Conservation (phyloP, 2,888 invertebrate genomes). For the Andrena chrysosceles region DNA sequence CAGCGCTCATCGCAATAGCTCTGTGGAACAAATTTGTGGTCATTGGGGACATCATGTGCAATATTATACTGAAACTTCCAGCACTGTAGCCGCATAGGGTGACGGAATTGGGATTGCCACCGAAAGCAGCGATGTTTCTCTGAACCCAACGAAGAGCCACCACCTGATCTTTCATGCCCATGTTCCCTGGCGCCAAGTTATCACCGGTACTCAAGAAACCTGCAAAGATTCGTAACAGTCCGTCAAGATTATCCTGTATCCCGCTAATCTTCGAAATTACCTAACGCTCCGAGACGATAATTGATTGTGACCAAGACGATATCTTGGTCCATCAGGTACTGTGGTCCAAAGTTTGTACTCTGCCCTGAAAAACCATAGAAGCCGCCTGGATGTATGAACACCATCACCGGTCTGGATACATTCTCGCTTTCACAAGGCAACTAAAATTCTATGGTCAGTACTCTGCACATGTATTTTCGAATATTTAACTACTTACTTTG, state of each 20-base stretch:
- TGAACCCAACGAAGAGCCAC: conserved; percentile 89
- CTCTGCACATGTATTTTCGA: neutral
- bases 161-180: conserved; percentile 91
- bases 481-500: conserved; percentile 78
- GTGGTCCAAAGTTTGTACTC: conserved; percentile 84
- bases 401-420: conserved; percentile 87
- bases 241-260: neutral
- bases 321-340: conserved; percentile 79
- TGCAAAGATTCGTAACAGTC: conserved; percentile 52
- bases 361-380: conserved; percentile 88
- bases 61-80: conserved; percentile 84
- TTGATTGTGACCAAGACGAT: conserved; percentile 81
- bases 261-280: conserved; percentile 61
- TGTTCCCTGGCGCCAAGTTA: conserved; percentile 89
- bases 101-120: conserved; percentile 89
- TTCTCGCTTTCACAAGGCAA: conserved; percentile 40
- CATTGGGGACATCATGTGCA: conserved; percentile 87
- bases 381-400: conserved; percentile 90
- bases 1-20: conserved; percentile 89
- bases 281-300: conserved; percentile 79
- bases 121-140: conserved; percentile 89
- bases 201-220: conserved; percentile 90
- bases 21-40: conserved; percentile 90
- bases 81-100: conserved; percentile 88
- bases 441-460: conserved; percentile 21